phyloP scores from a whole-genome alignment of 2,888 invertebrate genomes.

The Abscondita cerata region DNA sequence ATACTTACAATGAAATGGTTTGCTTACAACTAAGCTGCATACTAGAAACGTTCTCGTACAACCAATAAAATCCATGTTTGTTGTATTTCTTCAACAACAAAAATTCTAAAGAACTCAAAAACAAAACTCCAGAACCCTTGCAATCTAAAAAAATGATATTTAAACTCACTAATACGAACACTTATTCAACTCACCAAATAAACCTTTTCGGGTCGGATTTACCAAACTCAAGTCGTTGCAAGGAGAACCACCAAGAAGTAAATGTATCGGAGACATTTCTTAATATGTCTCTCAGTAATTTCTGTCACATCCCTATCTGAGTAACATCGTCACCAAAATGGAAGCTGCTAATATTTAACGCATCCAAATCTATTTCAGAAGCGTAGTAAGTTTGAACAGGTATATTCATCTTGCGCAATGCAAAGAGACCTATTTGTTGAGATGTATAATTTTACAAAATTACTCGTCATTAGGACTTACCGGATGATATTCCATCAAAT shows the following conservation, averaged over 20 bases:
- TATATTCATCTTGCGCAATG: constrained; percentile 59
- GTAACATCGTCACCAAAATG: constrained; percentile 57
- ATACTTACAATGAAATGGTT: constrained; percentile 59
- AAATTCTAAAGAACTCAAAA: constrained; percentile 65
- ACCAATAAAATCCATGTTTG: constrained; percentile 60
- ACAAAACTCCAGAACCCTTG: constrained; percentile 62
- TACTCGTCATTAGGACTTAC: constrained; percentile 46
- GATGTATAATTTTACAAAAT: constrained; percentile 8
- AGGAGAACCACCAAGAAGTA: constrained; percentile 68
- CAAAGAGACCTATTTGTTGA: constrained; percentile 58
- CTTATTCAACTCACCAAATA: constrained; percentile 56
- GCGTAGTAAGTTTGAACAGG: constrained; percentile 62
- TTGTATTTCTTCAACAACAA: constrained; percentile 53
- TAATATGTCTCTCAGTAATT: constrained; percentile 54
- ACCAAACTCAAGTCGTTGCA: constrained; percentile 68
- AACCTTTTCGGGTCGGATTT: constrained; percentile 63
- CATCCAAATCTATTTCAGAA: constrained; percentile 62
- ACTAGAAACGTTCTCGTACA: constrained; percentile 64
- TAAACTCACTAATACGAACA: too few species aligned
- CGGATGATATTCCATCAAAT: constrained; percentile 67
- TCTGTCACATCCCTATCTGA: constrained; percentile 61
- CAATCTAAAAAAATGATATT: constrained; percentile 54
- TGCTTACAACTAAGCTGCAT: constrained; percentile 60
- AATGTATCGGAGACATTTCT: constrained; percentile 62
- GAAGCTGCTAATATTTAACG: constrained; percentile 58